Conservation (phyloP, 2,113 vertebrate species). For the Amia ocellicauda region DNA sequence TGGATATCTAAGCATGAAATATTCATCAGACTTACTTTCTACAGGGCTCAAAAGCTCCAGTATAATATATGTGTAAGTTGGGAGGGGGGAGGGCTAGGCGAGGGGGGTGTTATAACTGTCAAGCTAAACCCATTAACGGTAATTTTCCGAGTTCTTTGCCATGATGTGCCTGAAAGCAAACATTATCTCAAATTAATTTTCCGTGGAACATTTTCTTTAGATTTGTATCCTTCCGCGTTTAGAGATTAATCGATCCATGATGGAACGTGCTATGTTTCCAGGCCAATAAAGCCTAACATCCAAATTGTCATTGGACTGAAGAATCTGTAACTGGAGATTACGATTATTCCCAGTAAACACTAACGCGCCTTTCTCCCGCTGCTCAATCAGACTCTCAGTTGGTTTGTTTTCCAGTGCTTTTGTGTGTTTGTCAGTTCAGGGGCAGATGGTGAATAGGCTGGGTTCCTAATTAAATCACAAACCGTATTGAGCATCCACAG, state of each 20-base stretch:
- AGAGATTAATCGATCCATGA: not conserved
- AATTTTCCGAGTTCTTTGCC: not conserved
- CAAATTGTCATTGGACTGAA: not conserved
- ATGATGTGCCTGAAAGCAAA: not conserved
- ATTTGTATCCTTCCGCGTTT: not conserved
- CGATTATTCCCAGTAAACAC: not conserved
- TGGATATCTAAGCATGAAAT: not conserved
- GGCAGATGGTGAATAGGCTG: no score
- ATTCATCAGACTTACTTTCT: not conserved
- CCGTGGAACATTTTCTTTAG: not conserved
- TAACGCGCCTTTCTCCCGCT: no score
- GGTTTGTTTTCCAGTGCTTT: no score
- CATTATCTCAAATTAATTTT: not conserved
- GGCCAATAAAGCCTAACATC: not conserved
- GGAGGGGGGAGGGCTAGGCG: not conserved
- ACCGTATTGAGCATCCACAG: no score
- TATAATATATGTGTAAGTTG: not conserved
- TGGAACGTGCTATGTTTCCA: not conserved
- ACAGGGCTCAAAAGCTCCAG: not conserved
- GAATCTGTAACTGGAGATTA: not conserved
- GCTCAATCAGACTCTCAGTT: no score
- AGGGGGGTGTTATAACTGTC: conserved; percentile 2
- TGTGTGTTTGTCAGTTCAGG: no score
- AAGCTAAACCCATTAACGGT: conserved; percentile 1
- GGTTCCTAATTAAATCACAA: no score